Conservation (phyloP, 2,888 invertebrate species). For the Schizaphis graminum region DNA sequence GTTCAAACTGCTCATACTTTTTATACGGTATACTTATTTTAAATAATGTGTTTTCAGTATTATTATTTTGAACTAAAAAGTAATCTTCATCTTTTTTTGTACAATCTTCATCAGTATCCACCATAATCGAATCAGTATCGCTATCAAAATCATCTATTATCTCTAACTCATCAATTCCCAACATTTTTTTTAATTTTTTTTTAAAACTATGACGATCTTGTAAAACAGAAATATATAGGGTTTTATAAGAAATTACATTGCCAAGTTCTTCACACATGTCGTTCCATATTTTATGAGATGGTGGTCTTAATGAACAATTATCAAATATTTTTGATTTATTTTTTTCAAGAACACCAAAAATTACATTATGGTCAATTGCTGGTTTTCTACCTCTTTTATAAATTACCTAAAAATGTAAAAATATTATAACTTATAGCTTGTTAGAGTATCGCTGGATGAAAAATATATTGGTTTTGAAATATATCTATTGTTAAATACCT, state of each 20-base stretch:
- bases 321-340: neutral
- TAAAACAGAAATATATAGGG: neutral
- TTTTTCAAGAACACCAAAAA: neutral
- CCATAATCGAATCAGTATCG: neutral
- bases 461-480: no score
- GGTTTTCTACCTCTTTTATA: neutral
- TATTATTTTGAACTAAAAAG: neutral
- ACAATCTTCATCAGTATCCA: neutral
- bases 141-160: neutral
- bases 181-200: neutral
- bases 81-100: neutral
- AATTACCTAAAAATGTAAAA: neutral
- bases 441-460: no score
- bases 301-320: neutral
- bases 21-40: neutral
- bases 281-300: neutral
- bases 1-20: neutral
- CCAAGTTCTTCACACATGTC: neutral
- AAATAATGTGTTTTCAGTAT: neutral
- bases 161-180: neutral
- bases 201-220: neutral
- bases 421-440: neutral
- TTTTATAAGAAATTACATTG: neutral
- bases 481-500: no score
- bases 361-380: neutral